These are phyloP conservation scores for Drosophila fuyamai DNA, from an alignment of 1,140 invertebrate genomes.

Conservation along the genomic window DNA sequence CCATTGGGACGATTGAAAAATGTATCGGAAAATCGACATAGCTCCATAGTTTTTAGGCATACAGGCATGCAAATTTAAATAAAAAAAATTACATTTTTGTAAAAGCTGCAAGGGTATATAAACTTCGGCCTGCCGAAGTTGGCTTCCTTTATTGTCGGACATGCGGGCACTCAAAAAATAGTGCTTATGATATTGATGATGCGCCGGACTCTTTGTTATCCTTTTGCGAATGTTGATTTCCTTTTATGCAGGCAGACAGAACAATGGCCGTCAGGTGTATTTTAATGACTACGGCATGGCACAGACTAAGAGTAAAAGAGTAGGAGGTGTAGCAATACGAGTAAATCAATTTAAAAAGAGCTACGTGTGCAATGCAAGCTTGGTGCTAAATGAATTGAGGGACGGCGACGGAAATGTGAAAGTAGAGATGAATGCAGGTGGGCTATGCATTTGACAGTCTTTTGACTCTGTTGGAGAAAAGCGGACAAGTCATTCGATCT, in stretches of 20 bases:
- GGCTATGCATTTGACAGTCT: constrained; percentile 5
- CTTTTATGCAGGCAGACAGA: constrained; percentile 30
- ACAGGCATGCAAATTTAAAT: no score
- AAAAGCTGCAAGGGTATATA: no score
- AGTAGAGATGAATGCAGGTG: neutral
- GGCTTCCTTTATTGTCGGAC: neutral
- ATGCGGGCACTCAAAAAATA: constrained; percentile 36
- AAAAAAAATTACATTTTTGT: no score
- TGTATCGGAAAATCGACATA: no score
- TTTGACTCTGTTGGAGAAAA: constrained; percentile 2
- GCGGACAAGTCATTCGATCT: constrained; percentile 28
- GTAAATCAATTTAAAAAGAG: constrained; percentile 1
- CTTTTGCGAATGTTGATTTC: constrained; percentile 24
- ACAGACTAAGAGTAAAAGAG: constrained; percentile 36
- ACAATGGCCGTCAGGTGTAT: constrained; percentile 34
- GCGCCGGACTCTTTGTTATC: constrained; percentile 31
- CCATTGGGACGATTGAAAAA: no score
- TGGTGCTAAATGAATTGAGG: neutral
- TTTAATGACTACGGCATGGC: constrained; percentile 47
- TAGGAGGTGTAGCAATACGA: neutral
- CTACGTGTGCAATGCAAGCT: constrained; percentile 4
- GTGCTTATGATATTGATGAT: constrained; percentile 44
- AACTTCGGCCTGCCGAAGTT: no score
- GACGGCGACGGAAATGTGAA: neutral
- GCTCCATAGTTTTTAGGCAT: no score